Evolutionary conservation across 92 coral and sea anemone species (phyloP).

Genomic region (Epizoanthus fatuus): DNA sequence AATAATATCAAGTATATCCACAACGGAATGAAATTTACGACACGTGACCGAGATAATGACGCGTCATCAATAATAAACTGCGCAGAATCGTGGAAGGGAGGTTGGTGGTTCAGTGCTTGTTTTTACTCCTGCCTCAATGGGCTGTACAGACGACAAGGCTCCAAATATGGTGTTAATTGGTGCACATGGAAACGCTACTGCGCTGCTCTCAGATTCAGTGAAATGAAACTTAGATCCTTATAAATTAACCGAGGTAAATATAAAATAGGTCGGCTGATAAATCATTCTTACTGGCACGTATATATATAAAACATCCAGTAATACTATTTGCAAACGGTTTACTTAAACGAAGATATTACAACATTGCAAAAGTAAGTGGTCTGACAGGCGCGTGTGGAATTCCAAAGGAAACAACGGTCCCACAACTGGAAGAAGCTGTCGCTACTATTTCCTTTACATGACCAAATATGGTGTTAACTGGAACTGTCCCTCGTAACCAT

Average conservation of each 20-base stretch:
- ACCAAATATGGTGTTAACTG: no score
- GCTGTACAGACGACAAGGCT: neutral
- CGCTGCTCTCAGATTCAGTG: constrained; percentile 11
- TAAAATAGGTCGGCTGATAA: neutral
- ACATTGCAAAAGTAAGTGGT: no score
- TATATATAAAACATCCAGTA: neutral
- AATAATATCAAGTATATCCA: neutral
- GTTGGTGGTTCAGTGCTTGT: constrained; percentile 37
- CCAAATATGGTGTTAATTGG: constrained; percentile 20
- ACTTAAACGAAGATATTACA: no score
- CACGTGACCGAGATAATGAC: constrained; percentile 36
- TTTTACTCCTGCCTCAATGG: constrained; percentile 16
- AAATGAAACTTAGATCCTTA: constrained; percentile 21
- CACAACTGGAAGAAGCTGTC: no score
- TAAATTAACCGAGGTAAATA: neutral
- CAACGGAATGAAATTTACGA: constrained; percentile 33
- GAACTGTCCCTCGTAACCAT: no score
- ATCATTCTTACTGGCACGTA: neutral
- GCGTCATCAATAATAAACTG: neutral
- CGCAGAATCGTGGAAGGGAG: constrained; percentile 6
- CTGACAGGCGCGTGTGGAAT: no score
- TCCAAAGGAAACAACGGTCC: no score
- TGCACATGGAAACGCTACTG: constrained; percentile 5
- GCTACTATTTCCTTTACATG: no score
- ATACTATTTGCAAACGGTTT: no score